Evolutionary conservation across 2,888 invertebrate species (phyloP).

Genomic region (Cantharis nigra): DNA sequence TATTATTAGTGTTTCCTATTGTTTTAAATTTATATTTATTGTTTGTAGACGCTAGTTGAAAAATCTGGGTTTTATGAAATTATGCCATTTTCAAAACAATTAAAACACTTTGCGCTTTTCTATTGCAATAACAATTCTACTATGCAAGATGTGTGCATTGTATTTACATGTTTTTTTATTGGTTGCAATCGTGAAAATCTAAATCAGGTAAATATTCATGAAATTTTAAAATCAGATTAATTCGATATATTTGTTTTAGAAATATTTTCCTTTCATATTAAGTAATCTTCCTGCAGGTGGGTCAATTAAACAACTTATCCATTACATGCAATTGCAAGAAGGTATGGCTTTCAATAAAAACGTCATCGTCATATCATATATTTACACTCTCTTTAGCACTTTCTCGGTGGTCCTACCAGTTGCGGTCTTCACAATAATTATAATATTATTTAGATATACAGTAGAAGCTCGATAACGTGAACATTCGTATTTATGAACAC

Average conservation of each 20-base stretch:
- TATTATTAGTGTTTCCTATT: too few relatives aligned
- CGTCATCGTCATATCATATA: too few relatives aligned
- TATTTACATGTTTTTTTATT: background rate
- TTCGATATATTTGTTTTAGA: background rate
- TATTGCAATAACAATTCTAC: background rate
- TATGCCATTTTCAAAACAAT: background rate
- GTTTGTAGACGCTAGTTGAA: background rate
- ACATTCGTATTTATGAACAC: too few relatives aligned
- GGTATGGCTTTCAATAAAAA: background rate
- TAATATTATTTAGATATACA: too few relatives aligned
- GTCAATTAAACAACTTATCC: background rate
- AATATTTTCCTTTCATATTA: background rate
- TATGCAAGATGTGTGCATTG: background rate
- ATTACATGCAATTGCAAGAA: background rate
- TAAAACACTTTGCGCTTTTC: background rate
- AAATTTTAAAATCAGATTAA: background rate
- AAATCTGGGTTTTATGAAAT: background rate
- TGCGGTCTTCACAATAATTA: too few relatives aligned
- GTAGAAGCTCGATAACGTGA: too few relatives aligned
- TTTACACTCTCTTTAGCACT: too few relatives aligned
- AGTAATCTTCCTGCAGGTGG: conserved; percentile 3
- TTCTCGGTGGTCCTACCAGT: too few relatives aligned
- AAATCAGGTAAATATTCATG: background rate
- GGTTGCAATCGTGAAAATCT: background rate
- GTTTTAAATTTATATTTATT: background rate